Base-by-base conservation (phyloP, 2,113 vertebrate genomes). In the Vireo altiloquus region DNA sequence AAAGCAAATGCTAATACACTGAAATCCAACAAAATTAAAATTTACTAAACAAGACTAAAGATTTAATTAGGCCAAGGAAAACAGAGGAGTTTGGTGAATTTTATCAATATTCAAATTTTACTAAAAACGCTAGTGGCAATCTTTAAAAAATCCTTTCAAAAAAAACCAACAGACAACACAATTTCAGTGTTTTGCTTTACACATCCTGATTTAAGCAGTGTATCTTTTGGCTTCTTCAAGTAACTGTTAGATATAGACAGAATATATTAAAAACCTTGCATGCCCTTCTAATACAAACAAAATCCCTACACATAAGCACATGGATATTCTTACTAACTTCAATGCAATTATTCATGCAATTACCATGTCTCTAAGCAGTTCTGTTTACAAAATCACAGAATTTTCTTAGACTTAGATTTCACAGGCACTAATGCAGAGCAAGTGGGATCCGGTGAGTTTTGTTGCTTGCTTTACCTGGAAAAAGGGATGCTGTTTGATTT, bases 401-500 rank as follows among this genome's bases (percentile, higher is more conserved):
- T 42, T 71, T 77, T 21, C 49, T 92, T 46, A 49, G 46, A 79
- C n/a, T 49, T 44, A 15, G 13, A 57, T 87, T 90, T 93, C 65
- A 92, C 59, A 93, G 16, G 52, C 46, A 42, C 20, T 87, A 81
- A 81, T 7, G 1, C 4, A 56, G 60, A 86, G 7, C 28, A 72
- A 77, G 23, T 13, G 23, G 25, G 46, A 87, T 27, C 57, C 93
- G 46, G 11, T 63, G 47, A 63, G 20, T 60, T 76, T 30, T 53
- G 39, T 37, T 60, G 13, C 28, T 53, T 42, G 93, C 87, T 97
- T 97, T 95, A 99, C 99, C 99, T 99, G 98, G 94, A 99, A 99
- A 96, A 99, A 99, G 7, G 98, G 98, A 92, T 99, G 99, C n/a
- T 98, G 98, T 95, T 99, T 99, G 87, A 99, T 98, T 94, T 99